Conservation (phyloP, 2,113 vertebrate genomes). For the Rhizomys pruinosus region DNA sequence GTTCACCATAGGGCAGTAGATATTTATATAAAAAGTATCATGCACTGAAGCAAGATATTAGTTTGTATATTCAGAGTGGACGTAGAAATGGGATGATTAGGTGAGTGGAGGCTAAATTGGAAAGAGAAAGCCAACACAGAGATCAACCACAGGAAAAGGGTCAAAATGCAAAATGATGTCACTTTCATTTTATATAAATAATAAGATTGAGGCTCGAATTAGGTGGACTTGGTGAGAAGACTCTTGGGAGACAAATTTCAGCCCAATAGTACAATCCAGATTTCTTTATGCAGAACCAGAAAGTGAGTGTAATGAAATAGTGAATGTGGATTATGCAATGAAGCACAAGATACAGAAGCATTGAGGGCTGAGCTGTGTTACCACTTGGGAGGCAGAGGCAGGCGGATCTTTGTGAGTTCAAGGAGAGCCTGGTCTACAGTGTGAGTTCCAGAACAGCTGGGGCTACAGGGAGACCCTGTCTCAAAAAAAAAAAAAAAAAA, state of each 20-base stretch:
- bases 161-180: background rate
- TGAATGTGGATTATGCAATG: background rate
- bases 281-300: background rate
- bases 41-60: background rate
- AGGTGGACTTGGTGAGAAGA: background rate
- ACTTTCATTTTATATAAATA: background rate
- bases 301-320: background rate
- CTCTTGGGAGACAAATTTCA: background rate
- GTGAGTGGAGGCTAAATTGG: background rate
- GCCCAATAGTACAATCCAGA: background rate
- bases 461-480: too few species aligned
- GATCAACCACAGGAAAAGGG: background rate
- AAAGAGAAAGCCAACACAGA: background rate
- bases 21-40: background rate
- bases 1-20: background rate
- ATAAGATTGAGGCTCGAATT: background rate
- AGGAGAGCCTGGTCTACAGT: too few species aligned
- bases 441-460: too few species aligned
- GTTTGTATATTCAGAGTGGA: background rate
- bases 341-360: background rate
- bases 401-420: too few species aligned
- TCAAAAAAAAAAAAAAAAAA: too few species aligned
- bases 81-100: background rate
- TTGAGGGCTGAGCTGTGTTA: accelerated
- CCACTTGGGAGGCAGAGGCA: too few species aligned